Conservation (phyloP, 2,113 vertebrate genomes). For the Spheniscus mendiculus region DNA sequence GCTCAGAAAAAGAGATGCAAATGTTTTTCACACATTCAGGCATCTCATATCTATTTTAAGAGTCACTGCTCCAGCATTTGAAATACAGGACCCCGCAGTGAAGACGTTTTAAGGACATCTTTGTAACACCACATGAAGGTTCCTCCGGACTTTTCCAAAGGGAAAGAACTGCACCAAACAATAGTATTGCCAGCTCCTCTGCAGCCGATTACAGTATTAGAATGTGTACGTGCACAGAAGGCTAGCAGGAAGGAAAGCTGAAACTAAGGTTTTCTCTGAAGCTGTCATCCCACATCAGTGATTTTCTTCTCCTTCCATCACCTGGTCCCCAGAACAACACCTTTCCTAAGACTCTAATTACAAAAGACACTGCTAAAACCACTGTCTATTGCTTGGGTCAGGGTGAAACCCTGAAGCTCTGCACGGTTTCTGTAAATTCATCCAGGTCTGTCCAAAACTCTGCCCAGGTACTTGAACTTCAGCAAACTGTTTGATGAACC, state of each 20-base stretch:
- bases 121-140: background rate
- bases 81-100: conserved; percentile 2
- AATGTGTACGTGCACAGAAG: background rate
- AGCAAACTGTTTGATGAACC: background rate
- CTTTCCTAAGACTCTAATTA: background rate
- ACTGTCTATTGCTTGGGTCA: background rate
- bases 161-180: background rate
- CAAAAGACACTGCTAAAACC: background rate
- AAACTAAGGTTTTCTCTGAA: background rate
- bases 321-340: background rate
- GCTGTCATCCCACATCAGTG: background rate
- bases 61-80: background rate
- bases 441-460: background rate
- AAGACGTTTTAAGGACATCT: background rate
- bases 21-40: conserved; percentile 34
- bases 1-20: conserved; percentile 18
- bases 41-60: conserved; percentile 34
- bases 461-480: background rate
- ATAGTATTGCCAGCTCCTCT: background rate
- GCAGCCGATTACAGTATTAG: background rate
- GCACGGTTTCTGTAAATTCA: background rate
- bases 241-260: background rate
- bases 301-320: background rate
- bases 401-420: background rate
- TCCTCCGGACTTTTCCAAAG: background rate